Evolutionary conservation across 2,797 vertebrate species (phyloP).

Genomic region (Falco biarmicus): DNA sequence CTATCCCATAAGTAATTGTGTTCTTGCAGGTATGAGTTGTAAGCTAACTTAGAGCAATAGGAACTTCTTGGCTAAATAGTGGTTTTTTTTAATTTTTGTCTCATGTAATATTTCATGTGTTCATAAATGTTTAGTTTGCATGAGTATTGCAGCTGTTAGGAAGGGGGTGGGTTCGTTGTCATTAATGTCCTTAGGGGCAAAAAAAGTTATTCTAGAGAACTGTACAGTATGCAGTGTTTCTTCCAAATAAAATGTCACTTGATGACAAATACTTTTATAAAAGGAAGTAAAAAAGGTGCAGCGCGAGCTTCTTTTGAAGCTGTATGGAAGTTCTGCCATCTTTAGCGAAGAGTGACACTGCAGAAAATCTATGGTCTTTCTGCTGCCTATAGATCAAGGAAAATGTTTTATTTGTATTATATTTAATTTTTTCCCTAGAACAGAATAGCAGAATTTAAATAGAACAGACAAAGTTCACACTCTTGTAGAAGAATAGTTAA

Average conservation of each 20-base stretch:
- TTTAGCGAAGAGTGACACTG: not conserved
- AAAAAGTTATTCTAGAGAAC: not conserved
- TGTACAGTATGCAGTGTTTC: not conserved
- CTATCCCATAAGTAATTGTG: not conserved
- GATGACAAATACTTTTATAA: not conserved
- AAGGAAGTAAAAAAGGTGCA: not conserved
- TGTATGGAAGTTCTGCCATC: not conserved
- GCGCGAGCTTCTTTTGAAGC: not conserved
- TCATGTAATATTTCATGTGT: accelerated
- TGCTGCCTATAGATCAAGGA: not conserved
- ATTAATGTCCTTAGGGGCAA: not conserved
- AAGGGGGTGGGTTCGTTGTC: not conserved
- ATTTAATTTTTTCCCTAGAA: not conserved
- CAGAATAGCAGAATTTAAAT: not conserved
- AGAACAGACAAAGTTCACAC: not conserved
- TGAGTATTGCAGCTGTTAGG: not conserved
- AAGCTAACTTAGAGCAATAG: not conserved
- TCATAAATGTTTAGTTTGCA: not conserved
- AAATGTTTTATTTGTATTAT: not conserved
- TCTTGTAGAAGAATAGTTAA: not conserved
- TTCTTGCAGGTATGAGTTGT: not conserved
- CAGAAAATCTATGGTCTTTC: not conserved
- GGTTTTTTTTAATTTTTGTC: not conserved
- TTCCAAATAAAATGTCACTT: not conserved
- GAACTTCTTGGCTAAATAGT: not conserved